Percentiles rank a stretch among this genome's conserved stretches.
phyloP scores from a whole-genome alignment of 2,888 invertebrate genomes.

The Andrena minutula region DNA sequence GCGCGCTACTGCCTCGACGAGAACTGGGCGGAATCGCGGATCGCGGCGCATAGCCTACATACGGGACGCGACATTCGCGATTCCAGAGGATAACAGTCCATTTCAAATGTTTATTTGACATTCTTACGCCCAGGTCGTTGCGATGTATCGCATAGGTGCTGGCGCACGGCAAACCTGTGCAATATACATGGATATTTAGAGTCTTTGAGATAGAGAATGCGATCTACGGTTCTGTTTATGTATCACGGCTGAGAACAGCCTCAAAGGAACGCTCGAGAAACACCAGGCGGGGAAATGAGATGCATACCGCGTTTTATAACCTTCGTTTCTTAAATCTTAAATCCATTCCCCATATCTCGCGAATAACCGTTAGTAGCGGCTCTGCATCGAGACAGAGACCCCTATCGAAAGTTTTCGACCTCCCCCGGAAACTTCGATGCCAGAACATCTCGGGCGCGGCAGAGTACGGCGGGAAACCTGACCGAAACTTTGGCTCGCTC shows the following conservation, averaged over 20 bases:
- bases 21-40: conserved; percentile 13
- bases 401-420: conserved; percentile 19
- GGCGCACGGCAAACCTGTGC: no score
- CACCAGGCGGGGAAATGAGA: background rate
- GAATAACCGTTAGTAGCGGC: background rate
- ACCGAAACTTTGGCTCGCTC: conserved; percentile 48
- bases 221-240: no score
- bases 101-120: no score
- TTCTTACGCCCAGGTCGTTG: no score
- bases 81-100: no score
- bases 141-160: no score
- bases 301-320: no score
- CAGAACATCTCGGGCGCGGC: background rate
- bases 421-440: conserved; percentile 20
- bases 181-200: no score
- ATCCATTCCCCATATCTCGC: background rate
- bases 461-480: conserved; percentile 27
- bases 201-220: no score
- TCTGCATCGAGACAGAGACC: conserved; percentile 6
- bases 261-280: background rate
- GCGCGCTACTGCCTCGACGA: background rate
- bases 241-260: no score
- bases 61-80: background rate
- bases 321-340: no score
- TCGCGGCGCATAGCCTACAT: background rate